Base-by-base conservation (phyloP, 2,888 invertebrate genomes). In the Xestia c-nigrum region DNA sequence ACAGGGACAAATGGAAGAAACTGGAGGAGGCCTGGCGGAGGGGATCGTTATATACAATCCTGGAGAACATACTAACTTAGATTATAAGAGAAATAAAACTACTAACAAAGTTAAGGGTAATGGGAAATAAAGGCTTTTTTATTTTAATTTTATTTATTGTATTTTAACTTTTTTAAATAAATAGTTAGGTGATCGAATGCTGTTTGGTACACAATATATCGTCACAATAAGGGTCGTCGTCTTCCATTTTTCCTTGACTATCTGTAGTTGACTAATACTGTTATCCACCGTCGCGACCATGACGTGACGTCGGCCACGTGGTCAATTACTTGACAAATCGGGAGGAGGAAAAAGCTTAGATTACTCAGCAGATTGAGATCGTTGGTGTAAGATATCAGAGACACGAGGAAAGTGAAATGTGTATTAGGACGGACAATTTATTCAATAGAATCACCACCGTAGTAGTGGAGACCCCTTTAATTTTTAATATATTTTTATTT, bases 261-360 rank as follows among this genome's bases (percentile, higher is more conserved):
- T 63, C 55, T 31, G 47, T 31, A 64, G 40, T 72, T 50, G 72
- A 55, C 10, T 59, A 59, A 59, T 59, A 31, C 31, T 75, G 14
- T 46, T 5, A 10, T n/a, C 40, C 21, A 0, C 24, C 64, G 24
- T 5, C 31, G 46, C 31, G 4, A 47, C 21, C 52, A 5, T 55
- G 68, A 72, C 59, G 69, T 24, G 67, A 21, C 69, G 47, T 43
- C 50, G 19, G n/a, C 70, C 74, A 74, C 47, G 70, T 64, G 71
- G 71, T 65, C 47, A 65, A 79, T 84, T 74, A 74, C 71, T 84
- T 65, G 64, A 81, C 74, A 70, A 70, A 81, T 79, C 46, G 50
- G 50, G 21, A 72, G 10, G 74, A 81, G 84, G 69, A 67, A 72
- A 77, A 65, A 69, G 50, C 67, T 55, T n/a, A 40, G 47, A 74